Percentiles rank a stretch among this genome's conserved stretches.
Conservation (phyloP, 37 sponge, comb jelly and placozoan genomes). For the Halichondria panicea region DNA sequence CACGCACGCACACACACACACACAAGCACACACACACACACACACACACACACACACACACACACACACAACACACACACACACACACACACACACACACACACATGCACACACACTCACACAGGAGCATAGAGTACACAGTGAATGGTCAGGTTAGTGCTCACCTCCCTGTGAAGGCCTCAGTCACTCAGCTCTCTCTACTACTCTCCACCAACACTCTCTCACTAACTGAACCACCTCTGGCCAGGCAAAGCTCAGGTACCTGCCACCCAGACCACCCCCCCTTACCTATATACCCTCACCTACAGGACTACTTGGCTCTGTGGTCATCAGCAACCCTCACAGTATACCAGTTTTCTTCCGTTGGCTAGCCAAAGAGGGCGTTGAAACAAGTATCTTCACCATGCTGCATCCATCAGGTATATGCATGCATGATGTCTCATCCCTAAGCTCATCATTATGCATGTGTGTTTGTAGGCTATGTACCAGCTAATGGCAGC, state of each 20-base stretch:
- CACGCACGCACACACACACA: neutral
- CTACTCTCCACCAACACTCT: constrained; percentile 49
- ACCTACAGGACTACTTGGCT: constrained; percentile 30
- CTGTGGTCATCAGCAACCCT: constrained; percentile 24
- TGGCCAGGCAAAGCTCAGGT: constrained; percentile 23
- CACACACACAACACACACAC: no score
- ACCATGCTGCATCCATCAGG: constrained; percentile 36
- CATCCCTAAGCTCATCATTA: no score
- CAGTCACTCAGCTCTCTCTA: constrained; percentile 25
- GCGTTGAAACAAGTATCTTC: constrained; percentile 7
- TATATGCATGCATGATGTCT: neutral
- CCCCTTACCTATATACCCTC: neutral
- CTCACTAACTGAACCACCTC: constrained; percentile 17
- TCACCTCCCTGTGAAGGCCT: constrained; percentile 50
- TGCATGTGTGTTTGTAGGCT: constrained; percentile 23
- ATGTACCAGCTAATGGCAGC: constrained; percentile 52
- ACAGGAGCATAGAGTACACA: constrained; percentile 50
- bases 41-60: no score
- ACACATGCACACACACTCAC: neutral
- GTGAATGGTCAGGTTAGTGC: constrained; percentile 47
- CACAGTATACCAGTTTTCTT: constrained; percentile 42
- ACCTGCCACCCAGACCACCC: neutral
- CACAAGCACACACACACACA: neutral
- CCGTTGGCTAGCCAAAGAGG: constrained; percentile 46
- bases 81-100: no score